phyloP scores from a whole-genome alignment of 23 tunicate species.

The Halocynthia roretzi region DNA sequence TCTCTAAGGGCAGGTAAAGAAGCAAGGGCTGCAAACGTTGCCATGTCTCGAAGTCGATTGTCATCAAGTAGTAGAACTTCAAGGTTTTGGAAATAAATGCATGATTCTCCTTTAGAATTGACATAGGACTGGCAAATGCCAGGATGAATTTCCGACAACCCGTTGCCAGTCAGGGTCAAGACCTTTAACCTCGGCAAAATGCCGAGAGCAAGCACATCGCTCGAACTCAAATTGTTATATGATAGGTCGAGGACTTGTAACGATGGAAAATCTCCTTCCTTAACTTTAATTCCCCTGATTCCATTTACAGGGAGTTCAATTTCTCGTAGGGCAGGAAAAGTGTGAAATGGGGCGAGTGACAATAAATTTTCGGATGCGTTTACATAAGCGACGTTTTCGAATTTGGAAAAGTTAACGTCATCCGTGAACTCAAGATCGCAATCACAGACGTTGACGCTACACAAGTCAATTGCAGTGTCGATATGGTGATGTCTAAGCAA shows the following conservation, averaged over 20 bases:
- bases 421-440: slow-evolving; percentile 33
- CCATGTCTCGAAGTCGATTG: slow-evolving; percentile 51
- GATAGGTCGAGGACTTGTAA: slow-evolving; percentile 88
- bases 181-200: slow-evolving; percentile 60
- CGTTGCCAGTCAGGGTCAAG: slow-evolving; percentile 77
- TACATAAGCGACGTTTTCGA: slow-evolving; percentile 77
- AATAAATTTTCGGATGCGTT: slow-evolving; percentile 84
- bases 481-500: slow-evolving; percentile 58
- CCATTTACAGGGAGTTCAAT: slow-evolving; percentile 92
- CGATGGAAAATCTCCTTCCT: slow-evolving; percentile 48
- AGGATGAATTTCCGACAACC: slow-evolving; percentile 38
- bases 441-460: slow-evolving; percentile 75
- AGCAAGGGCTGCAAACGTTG: slow-evolving; percentile 76
- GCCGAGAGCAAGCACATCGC: slow-evolving; percentile 62
- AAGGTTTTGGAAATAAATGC: slow-evolving; percentile 35
- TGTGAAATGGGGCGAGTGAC: slow-evolving; percentile 62
- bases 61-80: slow-evolving; percentile 82
- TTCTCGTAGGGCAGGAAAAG: slow-evolving; percentile 64
- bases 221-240: slow-evolving; percentile 60
- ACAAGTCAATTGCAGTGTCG: slow-evolving; percentile 49
- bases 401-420: slow-evolving; percentile 46
- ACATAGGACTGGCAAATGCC: slow-evolving; percentile 64
- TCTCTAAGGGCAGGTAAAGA: slow-evolving; percentile 68
- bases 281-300: slow-evolving; percentile 28
- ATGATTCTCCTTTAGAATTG: slow-evolving; percentile 15